Percentiles rank a stretch among this genome's conserved stretches.
These are phyloP conservation scores for Seira sanloemensis DNA, from an alignment of 2,888 invertebrate genomes.

Conservation along the genomic window DNA sequence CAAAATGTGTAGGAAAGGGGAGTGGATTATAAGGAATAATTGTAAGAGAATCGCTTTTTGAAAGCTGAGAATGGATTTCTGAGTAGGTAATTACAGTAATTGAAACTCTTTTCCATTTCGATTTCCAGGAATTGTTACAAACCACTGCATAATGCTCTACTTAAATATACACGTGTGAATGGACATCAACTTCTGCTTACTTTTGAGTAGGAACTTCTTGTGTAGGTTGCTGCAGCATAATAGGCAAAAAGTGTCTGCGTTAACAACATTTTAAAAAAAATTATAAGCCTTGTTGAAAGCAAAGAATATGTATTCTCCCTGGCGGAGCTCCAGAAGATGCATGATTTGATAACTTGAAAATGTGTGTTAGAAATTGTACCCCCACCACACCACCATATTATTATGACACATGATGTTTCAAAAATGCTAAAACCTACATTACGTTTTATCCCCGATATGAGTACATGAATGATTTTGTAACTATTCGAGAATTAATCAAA, in stretches of 20 bases:
- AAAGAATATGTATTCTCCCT: too few species aligned
- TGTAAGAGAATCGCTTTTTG: not conserved
- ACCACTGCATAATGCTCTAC: too few species aligned
- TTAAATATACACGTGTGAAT: too few species aligned
- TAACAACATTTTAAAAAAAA: not conserved
- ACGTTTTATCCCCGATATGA: not conserved
- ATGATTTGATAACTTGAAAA: constrained; percentile 31
- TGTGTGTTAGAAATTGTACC: constrained; percentile 31
- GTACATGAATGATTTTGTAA: too few species aligned
- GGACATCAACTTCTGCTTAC: not conserved
- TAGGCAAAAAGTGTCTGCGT: not conserved
- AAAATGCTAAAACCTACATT: not conserved
- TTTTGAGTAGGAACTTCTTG: not conserved
- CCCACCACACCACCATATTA: not conserved
- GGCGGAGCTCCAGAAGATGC: constrained; percentile 43
- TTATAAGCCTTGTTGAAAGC: not conserved
- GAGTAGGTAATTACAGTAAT: constrained; percentile 21
- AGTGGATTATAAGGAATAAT: not conserved
- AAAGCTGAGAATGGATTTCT: constrained; percentile 12
- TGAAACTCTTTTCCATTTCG: constrained; percentile 15
- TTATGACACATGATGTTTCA: constrained; percentile 31
- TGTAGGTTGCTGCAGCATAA: not conserved
- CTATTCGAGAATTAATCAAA: constrained; percentile 35
- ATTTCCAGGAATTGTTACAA: constrained; percentile 6
- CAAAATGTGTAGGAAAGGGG: not conserved